Evolutionary conservation across 2,797 vertebrate species (phyloP), one percentile per base, ranked within the genome.

Genomic region (Xenopus petersii): DNA sequence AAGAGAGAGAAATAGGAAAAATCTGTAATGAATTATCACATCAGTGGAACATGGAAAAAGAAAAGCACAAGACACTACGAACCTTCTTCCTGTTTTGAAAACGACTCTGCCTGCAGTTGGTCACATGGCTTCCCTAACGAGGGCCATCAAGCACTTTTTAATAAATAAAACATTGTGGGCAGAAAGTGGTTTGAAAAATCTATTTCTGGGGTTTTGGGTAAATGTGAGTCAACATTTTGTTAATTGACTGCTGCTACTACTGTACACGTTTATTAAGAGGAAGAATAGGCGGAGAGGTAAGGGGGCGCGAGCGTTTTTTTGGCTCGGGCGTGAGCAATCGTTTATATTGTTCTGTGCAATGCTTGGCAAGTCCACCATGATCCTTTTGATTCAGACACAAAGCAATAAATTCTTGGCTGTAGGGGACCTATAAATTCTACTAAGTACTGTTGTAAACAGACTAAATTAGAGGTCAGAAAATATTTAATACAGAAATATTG

Each of bases 21-120:
- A 92, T 90, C 88, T 93, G 92, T 74, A 87, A 84, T 91, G 85
- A 93, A 92, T 93, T 92, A 93, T 87, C 89, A 86, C 88, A 84
- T 84, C 84, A 81, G 83, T 68, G 86, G 74, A 86, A 84, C 84
- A 83, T 84, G 89, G 82, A 82, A 80, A 10, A 42, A 42, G 36
- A 51, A 51, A 51, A 15, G 15, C 49, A 51, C 49, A 12, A 15
- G 49, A 51, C 49, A 12, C 11, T 51, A 1, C 12, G 6, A 2
- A 51, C 15, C 12, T 51, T 42, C 36, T 42, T 42, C 36, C 49
- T 15, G 49, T 51, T 51, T 51, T 51, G 4, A 42, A 5, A 42
- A 9, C 36, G 36, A 42, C 36, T 42, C 36, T 42, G 36, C 36
- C 36, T 42, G 36, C 36, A 42, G 36, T 42, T 42, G 49, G 49